A percentile compares a stretch with the other conserved stretches of the same genome.
phyloP scores from a whole-genome alignment of 30 jellyfish, hydroid and myxozoan species.

The Aurelia coerulea region DNA sequence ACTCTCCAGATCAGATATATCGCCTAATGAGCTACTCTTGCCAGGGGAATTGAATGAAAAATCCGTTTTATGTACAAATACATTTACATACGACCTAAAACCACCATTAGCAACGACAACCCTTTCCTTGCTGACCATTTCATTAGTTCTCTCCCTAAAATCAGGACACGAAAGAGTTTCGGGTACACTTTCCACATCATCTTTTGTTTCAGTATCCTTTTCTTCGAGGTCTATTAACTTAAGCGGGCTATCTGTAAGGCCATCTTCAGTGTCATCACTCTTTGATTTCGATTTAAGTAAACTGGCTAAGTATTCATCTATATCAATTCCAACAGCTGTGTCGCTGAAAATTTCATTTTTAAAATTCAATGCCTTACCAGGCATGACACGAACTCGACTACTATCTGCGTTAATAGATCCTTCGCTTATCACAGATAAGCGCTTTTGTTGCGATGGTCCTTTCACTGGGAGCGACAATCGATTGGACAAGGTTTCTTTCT shows the following conservation, averaged over 20 bases:
- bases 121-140: neutral
- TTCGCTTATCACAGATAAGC: conserved; percentile 55
- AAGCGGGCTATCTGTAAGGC: too few relatives aligned
- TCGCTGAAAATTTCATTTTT: neutral
- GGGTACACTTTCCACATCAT: too few relatives aligned
- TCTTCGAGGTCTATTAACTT: neutral
- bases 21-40: neutral
- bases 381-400: neutral
- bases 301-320: neutral
- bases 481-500: too few relatives aligned
- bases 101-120: neutral
- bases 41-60: neutral
- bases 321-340: neutral
- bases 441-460: conserved; percentile 11
- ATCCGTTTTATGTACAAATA: neutral
- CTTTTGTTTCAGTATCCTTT: neutral
- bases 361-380: neutral
- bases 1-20: neutral
- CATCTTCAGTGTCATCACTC: neutral
- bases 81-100: neutral
- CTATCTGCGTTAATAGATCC: conserved; percentile 3
- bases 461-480: too few relatives aligned
- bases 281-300: neutral
- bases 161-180: neutral
- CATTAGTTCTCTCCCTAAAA: neutral